phyloP scores from a whole-genome alignment of 2,797 vertebrate species.

The Sylvia borin region DNA sequence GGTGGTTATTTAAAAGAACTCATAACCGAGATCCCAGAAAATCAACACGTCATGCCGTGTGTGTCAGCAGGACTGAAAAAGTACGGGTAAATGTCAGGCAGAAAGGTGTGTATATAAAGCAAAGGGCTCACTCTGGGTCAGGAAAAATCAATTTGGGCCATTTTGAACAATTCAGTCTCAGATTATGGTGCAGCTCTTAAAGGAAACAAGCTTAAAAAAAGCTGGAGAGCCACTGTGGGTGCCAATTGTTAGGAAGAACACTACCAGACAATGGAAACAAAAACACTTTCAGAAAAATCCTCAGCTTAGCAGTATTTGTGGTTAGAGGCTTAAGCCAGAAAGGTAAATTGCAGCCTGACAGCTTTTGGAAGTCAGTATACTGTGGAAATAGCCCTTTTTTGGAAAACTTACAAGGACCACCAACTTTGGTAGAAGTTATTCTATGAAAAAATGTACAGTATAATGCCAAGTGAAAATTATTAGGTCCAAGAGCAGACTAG shows the following conservation, averaged over 20 bases:
- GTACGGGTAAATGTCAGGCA: constrained; percentile 5
- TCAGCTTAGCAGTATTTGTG: background rate
- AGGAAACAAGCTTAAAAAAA: background rate
- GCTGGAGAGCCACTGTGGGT: background rate
- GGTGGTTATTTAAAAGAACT: constrained; percentile 3
- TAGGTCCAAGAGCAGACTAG: background rate
- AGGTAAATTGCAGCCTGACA: background rate
- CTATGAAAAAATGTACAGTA: background rate
- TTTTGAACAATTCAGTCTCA: background rate
- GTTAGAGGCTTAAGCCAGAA: background rate
- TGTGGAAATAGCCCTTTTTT: background rate
- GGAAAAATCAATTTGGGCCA: background rate
- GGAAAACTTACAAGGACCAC: background rate
- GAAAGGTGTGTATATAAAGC: background rate
- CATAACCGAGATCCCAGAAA: constrained; percentile 5
- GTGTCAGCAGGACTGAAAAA: background rate
- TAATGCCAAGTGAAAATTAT: background rate
- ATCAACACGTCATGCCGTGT: background rate
- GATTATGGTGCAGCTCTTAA: background rate
- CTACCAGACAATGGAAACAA: background rate
- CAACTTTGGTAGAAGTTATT: background rate
- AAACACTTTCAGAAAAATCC: background rate
- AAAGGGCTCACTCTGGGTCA: background rate
- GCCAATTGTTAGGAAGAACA: background rate
- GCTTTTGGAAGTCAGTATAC: background rate